phyloP scores from a whole-genome alignment of 2,113 vertebrate species.

The Indicator maculatus region DNA sequence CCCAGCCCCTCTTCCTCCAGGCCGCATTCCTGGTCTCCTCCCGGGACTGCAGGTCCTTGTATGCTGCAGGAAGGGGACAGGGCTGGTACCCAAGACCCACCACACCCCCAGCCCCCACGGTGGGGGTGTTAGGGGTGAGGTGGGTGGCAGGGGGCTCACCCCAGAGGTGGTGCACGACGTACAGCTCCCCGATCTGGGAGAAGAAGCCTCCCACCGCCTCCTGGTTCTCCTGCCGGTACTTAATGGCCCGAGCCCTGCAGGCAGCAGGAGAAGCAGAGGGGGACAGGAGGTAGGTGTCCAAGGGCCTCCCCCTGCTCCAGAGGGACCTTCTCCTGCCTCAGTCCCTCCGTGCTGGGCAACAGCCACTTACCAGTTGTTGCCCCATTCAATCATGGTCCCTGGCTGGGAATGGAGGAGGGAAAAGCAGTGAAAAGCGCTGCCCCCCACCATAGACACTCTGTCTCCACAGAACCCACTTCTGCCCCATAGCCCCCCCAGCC shows the following conservation, averaged over 20 bases:
- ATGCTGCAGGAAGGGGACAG: conserved; percentile 72
- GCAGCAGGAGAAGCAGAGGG: accelerated
- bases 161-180: conserved; percentile 96
- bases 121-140: accelerated
- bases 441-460: too few species aligned
- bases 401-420: conserved; percentile 77
- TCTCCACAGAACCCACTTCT: too few species aligned
- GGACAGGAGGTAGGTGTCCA: too few species aligned
- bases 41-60: conserved; percentile 89
- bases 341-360: not conserved
- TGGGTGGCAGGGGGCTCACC: conserved; percentile 76
- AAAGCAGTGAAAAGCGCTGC: too few species aligned
- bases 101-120: not conserved
- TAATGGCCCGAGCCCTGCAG: conserved; percentile 92
- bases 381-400: conserved; percentile 98
- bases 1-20: conserved; percentile 95
- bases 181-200: conserved; percentile 94
- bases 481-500: not conserved
- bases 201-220: conserved; percentile 96
- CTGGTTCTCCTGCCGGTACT: conserved; percentile 91
- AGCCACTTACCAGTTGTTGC: conserved; percentile 91
- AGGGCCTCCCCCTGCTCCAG: not conserved
- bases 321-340: not conserved
- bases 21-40: conserved; percentile 91
- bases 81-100: not conserved